Evolutionary conservation across 2,113 vertebrate species (phyloP), one percentile per base, ranked within the genome.

Genomic region (Pelmatolapia mariae): DNA sequence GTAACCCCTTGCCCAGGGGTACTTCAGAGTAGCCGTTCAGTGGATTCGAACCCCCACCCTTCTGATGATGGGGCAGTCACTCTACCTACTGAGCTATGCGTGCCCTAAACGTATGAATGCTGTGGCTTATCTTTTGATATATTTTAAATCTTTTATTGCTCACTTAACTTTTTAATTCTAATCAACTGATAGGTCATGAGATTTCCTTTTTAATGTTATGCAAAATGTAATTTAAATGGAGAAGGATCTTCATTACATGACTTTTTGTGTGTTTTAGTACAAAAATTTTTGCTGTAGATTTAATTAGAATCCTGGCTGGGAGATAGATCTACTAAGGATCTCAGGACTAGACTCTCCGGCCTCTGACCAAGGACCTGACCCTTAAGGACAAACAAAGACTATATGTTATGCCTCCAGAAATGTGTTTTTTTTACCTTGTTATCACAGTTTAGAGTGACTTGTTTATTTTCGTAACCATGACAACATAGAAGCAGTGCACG

Each of bases 101-200:
- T 10, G 3, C 29, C 9, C 0, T 0, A 18, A 33, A 11, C 29
- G 0, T 0, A 0, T 1, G 0, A 54, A 0, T 22, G 3, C 0
- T 54, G 52, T 54, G 52, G 0, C n/a, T 54, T 54, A 54, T 54
- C 3, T 54, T 54, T 53, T 22, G n/a, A 53, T 53, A 53, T 53
- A 53, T 53, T 53, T 53, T 22, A 6, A 54, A 11, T n/a, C 19
- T n/a, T 52, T 3, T 52, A n/a, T 52, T 52, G n/a, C 50, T 53
- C 19, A 53, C 50, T 53, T 53, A 0, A 53, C 50, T 3, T 53
- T 53, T 53, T 53, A n/a, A 53, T 10, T 53, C 52, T 53, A 22
- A 6, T 53, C 19, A 53, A 53, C 52, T 22, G 52, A 53, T 53
- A 53, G n/a, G n/a, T 22, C 52, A 6, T 22, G 19, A 22, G 0